Conservation (phyloP, 2,113 vertebrate species). For the Serranochromis macrocephalus region DNA sequence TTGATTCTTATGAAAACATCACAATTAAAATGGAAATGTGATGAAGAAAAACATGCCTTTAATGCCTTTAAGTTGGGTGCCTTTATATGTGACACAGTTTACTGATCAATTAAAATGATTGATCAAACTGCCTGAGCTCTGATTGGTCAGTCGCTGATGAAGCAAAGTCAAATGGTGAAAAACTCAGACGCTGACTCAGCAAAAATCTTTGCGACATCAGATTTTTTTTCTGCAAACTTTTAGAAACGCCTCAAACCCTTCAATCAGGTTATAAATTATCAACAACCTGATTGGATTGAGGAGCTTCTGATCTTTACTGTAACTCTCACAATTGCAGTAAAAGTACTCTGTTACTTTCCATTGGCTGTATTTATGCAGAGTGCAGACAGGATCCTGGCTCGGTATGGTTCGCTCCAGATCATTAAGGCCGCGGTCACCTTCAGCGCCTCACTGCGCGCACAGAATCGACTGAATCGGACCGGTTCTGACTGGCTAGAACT, state of each 20-base stretch:
- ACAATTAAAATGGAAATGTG: neutral
- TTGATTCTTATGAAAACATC: neutral
- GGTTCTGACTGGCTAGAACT: neutral
- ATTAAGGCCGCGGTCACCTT: slow-evolving; percentile 18
- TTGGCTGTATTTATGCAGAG: neutral
- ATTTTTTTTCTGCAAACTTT: neutral
- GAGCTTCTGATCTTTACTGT: neutral
- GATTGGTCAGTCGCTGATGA: neutral
- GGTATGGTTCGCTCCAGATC: neutral
- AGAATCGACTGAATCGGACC: neutral
- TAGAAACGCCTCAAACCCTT: neutral
- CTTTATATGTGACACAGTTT: neutral
- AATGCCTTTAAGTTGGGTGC: too few relatives aligned
- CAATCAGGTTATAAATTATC: neutral
- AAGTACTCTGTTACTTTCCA: neutral
- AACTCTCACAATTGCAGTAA: neutral
- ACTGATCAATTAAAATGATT: neutral
- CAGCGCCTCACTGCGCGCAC: neutral
- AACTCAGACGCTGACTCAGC: neutral
- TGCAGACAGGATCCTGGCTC: neutral
- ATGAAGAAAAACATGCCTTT: neutral
- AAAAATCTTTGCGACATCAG: neutral
- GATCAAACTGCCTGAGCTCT: neutral
- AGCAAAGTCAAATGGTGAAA: neutral
- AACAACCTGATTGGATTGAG: neutral